phyloP scores from a whole-genome alignment of 2,888 invertebrate genomes.

The Epiblema foenella region DNA sequence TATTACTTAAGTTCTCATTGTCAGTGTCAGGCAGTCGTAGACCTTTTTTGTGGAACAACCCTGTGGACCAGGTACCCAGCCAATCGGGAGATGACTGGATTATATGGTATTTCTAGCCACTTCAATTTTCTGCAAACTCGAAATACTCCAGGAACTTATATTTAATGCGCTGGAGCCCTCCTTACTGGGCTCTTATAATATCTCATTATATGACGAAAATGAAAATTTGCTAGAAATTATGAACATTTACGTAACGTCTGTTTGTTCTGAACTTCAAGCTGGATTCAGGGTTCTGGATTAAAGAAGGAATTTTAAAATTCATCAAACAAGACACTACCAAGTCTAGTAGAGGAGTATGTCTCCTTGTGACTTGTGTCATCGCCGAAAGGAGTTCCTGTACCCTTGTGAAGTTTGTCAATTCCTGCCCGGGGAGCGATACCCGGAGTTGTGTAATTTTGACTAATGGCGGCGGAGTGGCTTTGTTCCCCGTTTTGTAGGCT shows the following conservation, averaged over 20 bases:
- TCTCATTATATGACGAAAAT: no score
- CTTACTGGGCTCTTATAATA: no score
- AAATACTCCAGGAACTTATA: no score
- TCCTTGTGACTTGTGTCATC: conserved; percentile 43
- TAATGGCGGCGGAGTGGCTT: conserved; percentile 72
- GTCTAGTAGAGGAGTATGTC: background rate
- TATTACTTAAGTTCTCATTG: no score
- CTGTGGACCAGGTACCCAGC: background rate
- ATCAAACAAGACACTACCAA: background rate
- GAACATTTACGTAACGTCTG: background rate
- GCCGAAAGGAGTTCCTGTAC: conserved; percentile 58
- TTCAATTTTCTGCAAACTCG: no score
- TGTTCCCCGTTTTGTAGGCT: conserved; percentile 48
- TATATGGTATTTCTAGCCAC: no score
- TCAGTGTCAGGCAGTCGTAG: no score
- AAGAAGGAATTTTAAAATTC: no score
- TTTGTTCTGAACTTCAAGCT: background rate
- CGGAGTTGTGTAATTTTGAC: conserved; percentile 78
- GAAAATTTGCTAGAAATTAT: background rate
- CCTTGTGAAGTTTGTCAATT: conserved; percentile 76
- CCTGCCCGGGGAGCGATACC: conserved; percentile 76
- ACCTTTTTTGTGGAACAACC: no score
- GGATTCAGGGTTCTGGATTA: background rate
- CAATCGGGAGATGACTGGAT: no score
- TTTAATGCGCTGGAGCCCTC: no score